phyloP scores from a whole-genome alignment of 1,140 invertebrate species.

The Ips typographus region DNA sequence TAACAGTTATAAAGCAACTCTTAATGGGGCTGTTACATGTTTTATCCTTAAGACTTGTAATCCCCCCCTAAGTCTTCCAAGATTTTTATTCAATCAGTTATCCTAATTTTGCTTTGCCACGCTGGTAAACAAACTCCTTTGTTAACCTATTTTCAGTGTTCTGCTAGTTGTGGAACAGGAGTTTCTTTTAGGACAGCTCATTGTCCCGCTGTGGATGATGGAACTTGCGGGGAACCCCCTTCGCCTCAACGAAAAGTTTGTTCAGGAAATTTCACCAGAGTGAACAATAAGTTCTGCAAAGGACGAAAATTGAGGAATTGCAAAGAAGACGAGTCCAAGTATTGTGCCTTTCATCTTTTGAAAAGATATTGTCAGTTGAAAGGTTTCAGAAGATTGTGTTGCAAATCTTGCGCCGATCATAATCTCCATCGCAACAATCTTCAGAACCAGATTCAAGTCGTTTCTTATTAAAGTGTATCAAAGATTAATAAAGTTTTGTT shows the following conservation, averaged over 20 bases:
- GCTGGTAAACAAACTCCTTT: not conserved
- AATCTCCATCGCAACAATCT: too few relatives aligned
- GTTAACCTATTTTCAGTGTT: constrained; percentile 64
- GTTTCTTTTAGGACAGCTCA: constrained; percentile 63
- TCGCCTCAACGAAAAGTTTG: constrained; percentile 51
- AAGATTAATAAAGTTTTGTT: too few relatives aligned
- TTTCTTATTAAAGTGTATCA: too few relatives aligned
- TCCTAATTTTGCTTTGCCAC: too few relatives aligned
- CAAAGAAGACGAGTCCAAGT: constrained; percentile 53
- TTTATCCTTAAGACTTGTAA: too few relatives aligned
- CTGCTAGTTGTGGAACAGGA: constrained; percentile 72
- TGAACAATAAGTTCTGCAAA: constrained; percentile 40
- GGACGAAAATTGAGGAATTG: constrained; percentile 47
- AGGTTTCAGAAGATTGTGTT: constrained; percentile 59
- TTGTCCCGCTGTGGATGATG: constrained; percentile 61
- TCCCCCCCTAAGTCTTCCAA: too few relatives aligned
- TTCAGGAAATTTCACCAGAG: constrained; percentile 36
- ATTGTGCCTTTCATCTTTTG: constrained; percentile 55
- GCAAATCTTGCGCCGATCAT: constrained; percentile 53
- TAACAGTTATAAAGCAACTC: too few relatives aligned
- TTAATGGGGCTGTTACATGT: too few relatives aligned
- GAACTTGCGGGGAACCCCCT: constrained; percentile 53
- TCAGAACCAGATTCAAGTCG: too few relatives aligned
- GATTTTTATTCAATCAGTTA: too few relatives aligned
- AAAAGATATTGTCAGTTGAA: constrained; percentile 58